These are phyloP conservation scores for Tachuris rubrigastra DNA, from an alignment of 2,113 vertebrate species.

Conservation along the genomic window DNA sequence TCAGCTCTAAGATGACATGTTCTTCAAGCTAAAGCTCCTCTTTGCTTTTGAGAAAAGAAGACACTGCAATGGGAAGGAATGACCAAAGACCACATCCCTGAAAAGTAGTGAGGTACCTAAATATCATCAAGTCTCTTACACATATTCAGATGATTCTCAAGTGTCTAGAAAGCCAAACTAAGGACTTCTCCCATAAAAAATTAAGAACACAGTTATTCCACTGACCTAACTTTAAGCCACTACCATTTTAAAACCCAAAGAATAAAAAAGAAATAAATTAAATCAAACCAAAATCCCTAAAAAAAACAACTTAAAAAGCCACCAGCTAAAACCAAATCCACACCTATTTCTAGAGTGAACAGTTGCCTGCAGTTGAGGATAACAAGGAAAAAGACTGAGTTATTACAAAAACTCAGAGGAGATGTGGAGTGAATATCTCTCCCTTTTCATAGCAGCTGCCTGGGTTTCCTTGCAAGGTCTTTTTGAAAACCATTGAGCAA, in stretches of 20 bases:
- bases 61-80: not conserved
- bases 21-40: conserved; percentile 55
- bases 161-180: not conserved
- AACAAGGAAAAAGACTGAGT: not conserved
- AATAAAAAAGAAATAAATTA: not conserved
- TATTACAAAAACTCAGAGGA: not conserved
- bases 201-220: not conserved
- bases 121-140: not conserved
- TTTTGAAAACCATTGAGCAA: not conserved
- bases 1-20: conserved; percentile 62
- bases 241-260: not conserved
- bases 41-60: not conserved
- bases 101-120: not conserved
- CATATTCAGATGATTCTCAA: not conserved
- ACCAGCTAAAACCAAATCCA: not conserved
- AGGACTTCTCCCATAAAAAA: not conserved
- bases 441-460: not conserved
- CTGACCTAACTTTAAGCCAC: not conserved
- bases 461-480: not conserved
- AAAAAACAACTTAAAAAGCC: not conserved
- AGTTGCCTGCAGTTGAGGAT: not conserved
- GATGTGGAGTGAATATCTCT: not conserved
- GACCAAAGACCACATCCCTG: not conserved
- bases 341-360: not conserved
- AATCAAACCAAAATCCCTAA: not conserved